Evolutionary conservation across 2,888 invertebrate genomes (phyloP).

Genomic region (Linyphia triangularis): DNA sequence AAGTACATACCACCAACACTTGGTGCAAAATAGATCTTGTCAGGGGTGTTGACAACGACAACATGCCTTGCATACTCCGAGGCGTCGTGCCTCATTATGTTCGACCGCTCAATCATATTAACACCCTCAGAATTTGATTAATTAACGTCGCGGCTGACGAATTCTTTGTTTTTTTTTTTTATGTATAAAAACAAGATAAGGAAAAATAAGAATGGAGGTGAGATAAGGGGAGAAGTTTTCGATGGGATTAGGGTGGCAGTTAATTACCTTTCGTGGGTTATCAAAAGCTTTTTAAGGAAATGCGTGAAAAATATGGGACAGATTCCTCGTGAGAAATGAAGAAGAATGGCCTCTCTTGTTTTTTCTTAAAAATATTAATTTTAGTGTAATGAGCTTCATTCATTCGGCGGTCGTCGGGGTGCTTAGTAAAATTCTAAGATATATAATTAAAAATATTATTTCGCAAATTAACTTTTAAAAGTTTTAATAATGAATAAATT

Average conservation of each 20-base stretch:
- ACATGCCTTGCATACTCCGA: not conserved
- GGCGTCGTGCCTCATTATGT: conserved; percentile 8
- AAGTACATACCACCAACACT: too few relatives aligned
- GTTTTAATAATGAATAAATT: too few relatives aligned
- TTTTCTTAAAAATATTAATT: too few relatives aligned
- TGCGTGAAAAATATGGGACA: not conserved
- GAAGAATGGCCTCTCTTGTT: too few relatives aligned
- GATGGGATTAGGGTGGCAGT: not conserved
- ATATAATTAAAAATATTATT: too few relatives aligned
- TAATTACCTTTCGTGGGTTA: not conserved
- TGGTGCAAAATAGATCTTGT: too few relatives aligned
- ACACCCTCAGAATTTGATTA: conserved; percentile 31
- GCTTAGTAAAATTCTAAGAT: too few relatives aligned
- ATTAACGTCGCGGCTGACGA: conserved; percentile 12
- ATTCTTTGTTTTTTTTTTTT: not conserved
- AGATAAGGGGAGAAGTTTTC: not conserved
- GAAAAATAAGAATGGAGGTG: not conserved
- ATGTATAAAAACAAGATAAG: not conserved
- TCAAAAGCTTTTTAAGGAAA: not conserved
- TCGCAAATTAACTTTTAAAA: too few relatives aligned
- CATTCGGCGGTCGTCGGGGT: too few relatives aligned
- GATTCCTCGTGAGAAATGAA: too few relatives aligned
- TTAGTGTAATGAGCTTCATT: too few relatives aligned
- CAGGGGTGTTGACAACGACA: too few relatives aligned
- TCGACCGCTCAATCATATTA: conserved; percentile 31